These are phyloP conservation scores for Fabriciana adippe DNA, from an alignment of 2,888 invertebrate genomes.

Conservation along the genomic window DNA sequence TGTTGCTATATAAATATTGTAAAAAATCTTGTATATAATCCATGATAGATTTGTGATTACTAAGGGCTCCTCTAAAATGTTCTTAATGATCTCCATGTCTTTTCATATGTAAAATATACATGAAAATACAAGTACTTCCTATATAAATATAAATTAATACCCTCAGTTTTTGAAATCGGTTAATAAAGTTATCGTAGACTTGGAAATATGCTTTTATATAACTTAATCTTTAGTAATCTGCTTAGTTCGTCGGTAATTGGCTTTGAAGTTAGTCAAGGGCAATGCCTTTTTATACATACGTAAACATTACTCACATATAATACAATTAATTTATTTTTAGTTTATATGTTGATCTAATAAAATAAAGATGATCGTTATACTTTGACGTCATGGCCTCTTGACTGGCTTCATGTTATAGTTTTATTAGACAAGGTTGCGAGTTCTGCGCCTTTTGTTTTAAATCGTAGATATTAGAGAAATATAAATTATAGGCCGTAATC, in stretches of 20 bases:
- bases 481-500: no score
- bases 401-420: no score
- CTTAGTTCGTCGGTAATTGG: slow-evolving; percentile 28
- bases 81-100: no score
- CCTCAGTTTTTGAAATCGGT: not conserved
- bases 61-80: no score
- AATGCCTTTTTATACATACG: slow-evolving; percentile 16
- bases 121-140: not conserved
- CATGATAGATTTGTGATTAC: no score
- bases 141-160: not conserved
- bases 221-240: slow-evolving; percentile 28
- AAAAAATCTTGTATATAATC: no score
- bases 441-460: no score
- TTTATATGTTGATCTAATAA: slow-evolving; percentile 21
- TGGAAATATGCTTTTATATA: slow-evolving; percentile 18
- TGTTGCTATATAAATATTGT: no score
- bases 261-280: slow-evolving; percentile 22
- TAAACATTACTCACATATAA: slow-evolving; percentile 28
- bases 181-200: slow-evolving; percentile 2
- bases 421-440: no score
- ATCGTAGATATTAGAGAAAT: no score
- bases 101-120: not conserved
- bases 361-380: not conserved
- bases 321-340: slow-evolving; percentile 20
- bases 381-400: no score